Conservation (phyloP, 2,797 vertebrate genomes). For the Poeciliopsis gracilis region DNA sequence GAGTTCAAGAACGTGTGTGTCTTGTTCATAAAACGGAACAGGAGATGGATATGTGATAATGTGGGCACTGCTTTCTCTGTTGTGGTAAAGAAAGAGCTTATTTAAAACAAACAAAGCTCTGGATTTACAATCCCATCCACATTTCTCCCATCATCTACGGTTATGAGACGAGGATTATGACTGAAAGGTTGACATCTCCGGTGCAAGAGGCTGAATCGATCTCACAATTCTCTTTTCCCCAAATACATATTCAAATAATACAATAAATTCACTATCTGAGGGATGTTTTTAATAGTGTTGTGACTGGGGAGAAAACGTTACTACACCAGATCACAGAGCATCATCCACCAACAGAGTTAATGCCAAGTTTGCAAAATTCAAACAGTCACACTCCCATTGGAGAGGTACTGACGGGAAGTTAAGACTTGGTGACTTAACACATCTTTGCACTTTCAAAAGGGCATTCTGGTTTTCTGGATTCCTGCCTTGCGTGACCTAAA, state of each 20-base stretch:
- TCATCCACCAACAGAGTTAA: not conserved
- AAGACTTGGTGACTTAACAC: not conserved
- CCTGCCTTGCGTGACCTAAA: not conserved
- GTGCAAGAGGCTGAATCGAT: not conserved
- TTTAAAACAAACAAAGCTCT: not conserved
- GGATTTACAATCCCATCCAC: not conserved
- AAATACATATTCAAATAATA: not conserved
- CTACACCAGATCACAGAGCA: not conserved
- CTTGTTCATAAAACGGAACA: not conserved
- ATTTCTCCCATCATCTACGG: not conserved
- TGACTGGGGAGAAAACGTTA: not conserved
- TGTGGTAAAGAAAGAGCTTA: not conserved
- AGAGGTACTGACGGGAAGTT: not conserved
- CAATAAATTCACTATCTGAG: not conserved
- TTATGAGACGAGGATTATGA: not conserved
- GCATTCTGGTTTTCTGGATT: not conserved
- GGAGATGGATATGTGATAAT: not conserved
- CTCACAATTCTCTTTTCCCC: not conserved
- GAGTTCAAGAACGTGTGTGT: too few relatives aligned
- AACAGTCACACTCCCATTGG: not conserved
- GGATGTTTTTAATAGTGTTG: not conserved
- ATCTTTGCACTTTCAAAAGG: slow-evolving; percentile 1
- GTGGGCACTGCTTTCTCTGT: not conserved
- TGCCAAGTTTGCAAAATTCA: not conserved
- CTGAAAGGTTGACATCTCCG: not conserved